phyloP scores from a whole-genome alignment of 2,888 invertebrate species.

The Sminthurides aquaticus region DNA sequence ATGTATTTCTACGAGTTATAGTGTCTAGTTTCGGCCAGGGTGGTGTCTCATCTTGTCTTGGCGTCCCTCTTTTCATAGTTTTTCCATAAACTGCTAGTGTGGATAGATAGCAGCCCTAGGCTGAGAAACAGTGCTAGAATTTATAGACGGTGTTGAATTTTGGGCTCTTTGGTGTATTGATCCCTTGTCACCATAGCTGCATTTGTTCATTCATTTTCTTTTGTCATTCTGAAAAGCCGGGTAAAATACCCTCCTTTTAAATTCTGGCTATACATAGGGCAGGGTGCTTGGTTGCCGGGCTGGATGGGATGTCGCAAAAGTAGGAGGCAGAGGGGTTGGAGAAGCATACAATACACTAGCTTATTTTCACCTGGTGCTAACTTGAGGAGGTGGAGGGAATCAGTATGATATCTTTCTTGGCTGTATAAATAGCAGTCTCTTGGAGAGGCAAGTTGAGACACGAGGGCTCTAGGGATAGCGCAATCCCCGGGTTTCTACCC shows the following conservation, averaged over 20 bases:
- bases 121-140: not conserved
- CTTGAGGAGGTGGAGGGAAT: not conserved
- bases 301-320: too few species aligned
- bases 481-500: too few species aligned
- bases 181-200: slow-evolving; percentile 2
- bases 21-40: not conserved
- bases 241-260: not conserved
- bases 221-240: not conserved
- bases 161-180: not conserved
- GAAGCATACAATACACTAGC: not conserved
- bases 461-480: too few species aligned
- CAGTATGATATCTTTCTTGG: not conserved
- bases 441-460: too few species aligned
- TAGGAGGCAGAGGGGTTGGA: not conserved
- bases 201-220: not conserved
- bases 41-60: not conserved
- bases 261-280: too few species aligned
- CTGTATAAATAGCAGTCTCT: too few species aligned
- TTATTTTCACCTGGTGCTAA: not conserved
- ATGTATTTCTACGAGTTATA: not conserved
- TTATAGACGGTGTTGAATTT: not conserved
- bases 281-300: too few species aligned
- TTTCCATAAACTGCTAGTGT: not conserved
- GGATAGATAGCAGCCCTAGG: not conserved
- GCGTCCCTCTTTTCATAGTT: not conserved